Percentiles rank a stretch among this genome's conserved stretches.
Evolutionary conservation across 1,140 invertebrate species (phyloP).

Genomic region (Heliconius congener): DNA sequence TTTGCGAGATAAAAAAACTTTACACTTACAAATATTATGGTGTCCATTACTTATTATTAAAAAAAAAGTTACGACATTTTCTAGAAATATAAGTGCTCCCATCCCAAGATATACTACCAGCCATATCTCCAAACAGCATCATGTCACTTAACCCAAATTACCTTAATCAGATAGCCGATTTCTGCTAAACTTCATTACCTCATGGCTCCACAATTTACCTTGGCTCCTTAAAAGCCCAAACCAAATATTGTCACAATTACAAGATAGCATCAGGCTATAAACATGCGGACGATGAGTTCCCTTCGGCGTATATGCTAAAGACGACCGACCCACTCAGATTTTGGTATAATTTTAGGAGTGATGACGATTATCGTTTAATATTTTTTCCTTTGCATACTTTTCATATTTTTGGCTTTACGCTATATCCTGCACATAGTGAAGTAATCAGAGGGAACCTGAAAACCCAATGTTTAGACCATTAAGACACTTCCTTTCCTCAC

Average conservation of each 20-base stretch:
- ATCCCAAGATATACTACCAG: not conserved
- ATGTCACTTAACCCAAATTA: slow-evolving; percentile 37
- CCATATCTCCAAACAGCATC: slow-evolving; percentile 24
- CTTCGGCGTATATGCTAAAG: slow-evolving; percentile 61
- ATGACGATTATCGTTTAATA: slow-evolving; percentile 26
- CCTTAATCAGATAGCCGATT: slow-evolving; percentile 52
- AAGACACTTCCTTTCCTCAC: no score
- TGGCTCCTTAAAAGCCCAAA: slow-evolving; percentile 63
- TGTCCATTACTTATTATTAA: not conserved
- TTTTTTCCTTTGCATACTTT: not conserved
- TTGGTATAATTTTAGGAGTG: slow-evolving; percentile 35
- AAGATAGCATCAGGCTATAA: slow-evolving; percentile 75
- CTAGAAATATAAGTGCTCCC: not conserved
- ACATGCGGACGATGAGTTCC: slow-evolving; percentile 63
- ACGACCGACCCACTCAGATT: slow-evolving; percentile 30
- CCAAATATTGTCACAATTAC: slow-evolving; percentile 80
- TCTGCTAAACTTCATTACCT: slow-evolving; percentile 54
- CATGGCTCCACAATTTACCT: slow-evolving; percentile 63
- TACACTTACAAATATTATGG: not conserved
- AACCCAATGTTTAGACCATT: no score
- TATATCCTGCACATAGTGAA: no score
- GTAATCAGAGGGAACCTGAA: no score
- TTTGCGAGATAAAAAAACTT: no score
- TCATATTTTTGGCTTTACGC: no score
- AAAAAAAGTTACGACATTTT: not conserved